Conservation (phyloP, 2,888 invertebrate genomes). For the Drosophila testacea region DNA sequence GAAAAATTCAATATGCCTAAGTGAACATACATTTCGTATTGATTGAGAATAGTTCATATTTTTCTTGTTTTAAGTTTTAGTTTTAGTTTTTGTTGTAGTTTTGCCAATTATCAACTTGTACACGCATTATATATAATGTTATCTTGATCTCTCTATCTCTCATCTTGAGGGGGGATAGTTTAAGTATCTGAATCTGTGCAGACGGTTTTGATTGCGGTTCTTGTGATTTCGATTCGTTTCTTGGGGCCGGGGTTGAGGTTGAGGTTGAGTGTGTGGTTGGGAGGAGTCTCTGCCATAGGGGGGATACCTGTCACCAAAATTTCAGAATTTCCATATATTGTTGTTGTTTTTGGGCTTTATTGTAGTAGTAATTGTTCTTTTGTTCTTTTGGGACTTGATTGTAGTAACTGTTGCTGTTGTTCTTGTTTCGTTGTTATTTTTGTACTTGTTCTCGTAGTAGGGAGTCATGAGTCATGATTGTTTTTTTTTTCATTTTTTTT, state of each 20-base stretch:
- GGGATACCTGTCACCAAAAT: conserved; percentile 53
- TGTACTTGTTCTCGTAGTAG: conserved; percentile 24
- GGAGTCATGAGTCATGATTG: conserved; percentile 27
- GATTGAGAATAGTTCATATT: neutral
- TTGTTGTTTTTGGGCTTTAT: conserved; percentile 26
- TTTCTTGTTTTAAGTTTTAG: neutral
- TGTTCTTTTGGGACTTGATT: conserved; percentile 8
- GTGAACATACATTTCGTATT: conserved; percentile 14
- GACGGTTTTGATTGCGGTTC: conserved; percentile 33
- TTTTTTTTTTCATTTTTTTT: neutral
- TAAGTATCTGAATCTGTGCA: conserved; percentile 27
- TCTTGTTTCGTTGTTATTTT: conserved; percentile 25
- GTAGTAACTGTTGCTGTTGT: neutral
- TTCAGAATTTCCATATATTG: conserved; percentile 44
- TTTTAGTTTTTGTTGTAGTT: conserved; percentile 29
- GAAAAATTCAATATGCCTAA: conserved; percentile 1
- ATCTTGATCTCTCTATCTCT: conserved; percentile 73
- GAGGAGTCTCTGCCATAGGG: conserved; percentile 43
- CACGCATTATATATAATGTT: conserved; percentile 85
- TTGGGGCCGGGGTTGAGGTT: conserved; percentile 38
- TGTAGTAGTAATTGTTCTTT: neutral
- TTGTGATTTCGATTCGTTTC: conserved; percentile 38
- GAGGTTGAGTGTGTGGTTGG: conserved; percentile 17
- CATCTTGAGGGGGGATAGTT: conserved; percentile 30
- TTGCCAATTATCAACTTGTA: conserved; percentile 75